These are phyloP conservation scores for Aplodontia rufa DNA, from an alignment of 2,113 vertebrate species.

Conservation along the genomic window DNA sequence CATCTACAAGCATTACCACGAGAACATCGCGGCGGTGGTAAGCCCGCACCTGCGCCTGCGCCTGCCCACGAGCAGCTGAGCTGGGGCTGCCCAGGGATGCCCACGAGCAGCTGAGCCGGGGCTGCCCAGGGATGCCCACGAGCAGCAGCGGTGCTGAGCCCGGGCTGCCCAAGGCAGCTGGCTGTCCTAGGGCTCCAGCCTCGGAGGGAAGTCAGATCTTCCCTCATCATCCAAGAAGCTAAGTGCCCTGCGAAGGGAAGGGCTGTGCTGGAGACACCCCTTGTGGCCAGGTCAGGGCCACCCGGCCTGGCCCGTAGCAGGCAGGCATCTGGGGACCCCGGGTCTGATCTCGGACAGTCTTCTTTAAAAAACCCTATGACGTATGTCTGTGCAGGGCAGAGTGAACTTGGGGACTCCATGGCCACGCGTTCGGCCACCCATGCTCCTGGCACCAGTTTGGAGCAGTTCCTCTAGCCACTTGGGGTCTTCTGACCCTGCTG, in stretches of 20 bases:
- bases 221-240: not conserved
- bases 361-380: not conserved
- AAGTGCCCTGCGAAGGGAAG: not conserved
- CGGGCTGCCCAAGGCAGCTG: no score
- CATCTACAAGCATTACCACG: not conserved
- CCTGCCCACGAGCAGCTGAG: no score
- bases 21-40: slow-evolving; percentile 79
- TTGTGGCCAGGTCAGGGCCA: rapidly evolving
- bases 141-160: no score
- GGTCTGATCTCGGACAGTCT: no score
- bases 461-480: not conserved
- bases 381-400: rapidly evolving
- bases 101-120: no score
- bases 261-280: rapidly evolving
- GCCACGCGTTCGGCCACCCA: not conserved
- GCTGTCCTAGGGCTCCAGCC: no score
- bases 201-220: not conserved
- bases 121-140: no score
- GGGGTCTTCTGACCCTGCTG: not conserved
- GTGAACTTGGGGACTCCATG: rapidly evolving
- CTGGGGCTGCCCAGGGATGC: no score
- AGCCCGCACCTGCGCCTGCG: not conserved
- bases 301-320: no score
- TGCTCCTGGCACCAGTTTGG: not conserved
- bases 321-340: rapidly evolving